Conservation (phyloP, 2,888 invertebrate species). For the Hydropsyche betteni region DNA sequence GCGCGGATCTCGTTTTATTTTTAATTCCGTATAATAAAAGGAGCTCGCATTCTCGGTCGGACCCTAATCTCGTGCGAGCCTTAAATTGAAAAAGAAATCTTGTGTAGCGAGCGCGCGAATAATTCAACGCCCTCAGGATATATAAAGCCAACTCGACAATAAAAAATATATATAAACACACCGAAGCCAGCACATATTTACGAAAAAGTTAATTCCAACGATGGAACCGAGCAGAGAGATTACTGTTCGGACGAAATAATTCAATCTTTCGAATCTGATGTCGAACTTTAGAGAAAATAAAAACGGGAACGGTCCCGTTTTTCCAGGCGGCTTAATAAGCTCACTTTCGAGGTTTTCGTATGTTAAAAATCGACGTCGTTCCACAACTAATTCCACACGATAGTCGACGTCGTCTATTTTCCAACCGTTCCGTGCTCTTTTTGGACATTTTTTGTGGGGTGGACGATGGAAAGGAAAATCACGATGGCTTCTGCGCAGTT, state of each 20-base stretch:
- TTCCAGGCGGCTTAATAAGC: constrained; percentile 4
- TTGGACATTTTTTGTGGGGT: no score
- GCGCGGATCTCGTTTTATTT: constrained; percentile 1
- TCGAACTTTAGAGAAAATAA: no score
- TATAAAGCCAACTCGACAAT: constrained; percentile 19
- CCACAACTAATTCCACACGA: constrained; percentile 17
- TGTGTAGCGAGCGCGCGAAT: constrained; percentile 21
- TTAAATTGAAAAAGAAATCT: constrained; percentile 30
- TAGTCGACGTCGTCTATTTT: background rate
- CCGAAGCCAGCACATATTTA: no score
- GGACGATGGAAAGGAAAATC: no score
- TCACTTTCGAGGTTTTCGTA: constrained; percentile 5
- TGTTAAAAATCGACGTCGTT: constrained; percentile 16
- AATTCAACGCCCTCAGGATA: constrained; percentile 18
- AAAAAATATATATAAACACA: background rate
- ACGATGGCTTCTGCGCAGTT: no score
- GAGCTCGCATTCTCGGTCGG: constrained; percentile 4
- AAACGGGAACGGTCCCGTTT: no score
- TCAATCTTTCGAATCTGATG: no score
- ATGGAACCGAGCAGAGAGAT: no score
- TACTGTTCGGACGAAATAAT: no score
- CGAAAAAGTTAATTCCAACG: no score
- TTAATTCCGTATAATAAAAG: background rate
- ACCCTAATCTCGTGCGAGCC: constrained; percentile 29
- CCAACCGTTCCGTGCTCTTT: background rate